Evolutionary conservation across 1,140 invertebrate species (phyloP), one percentile per base, ranked within the genome.

Genomic region (Listronotus bonariensis): DNA sequence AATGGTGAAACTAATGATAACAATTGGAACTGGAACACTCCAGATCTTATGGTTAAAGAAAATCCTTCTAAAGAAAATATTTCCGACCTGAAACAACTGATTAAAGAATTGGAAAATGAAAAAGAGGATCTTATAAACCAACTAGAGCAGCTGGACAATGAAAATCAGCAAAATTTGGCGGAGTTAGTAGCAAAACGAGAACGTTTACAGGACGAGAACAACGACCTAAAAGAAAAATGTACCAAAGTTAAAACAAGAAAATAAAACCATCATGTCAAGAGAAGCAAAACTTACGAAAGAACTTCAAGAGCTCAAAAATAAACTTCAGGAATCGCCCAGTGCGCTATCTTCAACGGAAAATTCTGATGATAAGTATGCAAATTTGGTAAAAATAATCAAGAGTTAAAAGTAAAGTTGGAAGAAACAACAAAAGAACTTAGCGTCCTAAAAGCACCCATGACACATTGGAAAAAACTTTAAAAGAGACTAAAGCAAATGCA

Each of bases 181-280:
- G 72, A 77, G 63, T 51, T 78, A 17, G 65, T 79, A 9, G 63
- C 43, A 15, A 72, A 77, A 51, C 74, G 71, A 53, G 83, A 84
- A 68, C 72, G 80, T 11, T 72, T 88, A 1, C 82, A 82, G 72
- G 70, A 78, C 15, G 84, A 87, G 68, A 82, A 85, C 42, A 78
- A 83, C 54, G 77, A 79, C 31, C 70, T 87, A 14, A 82, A 82
- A 69, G 77, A 76, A 17, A 73, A 82, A 14, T 83, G 86, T 65
- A 75, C 80, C 2, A 7, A 77, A 82, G 51, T 76, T 83, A 26
- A 73, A 76, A 7, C 67, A 72, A 26, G 75, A 80, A 72, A 62
- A 69, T 34, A 60, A 67, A 42, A 38, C 32, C 4, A 38, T 71
- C 12, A 11, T 32, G 12, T 31, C n/a, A 10, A 69, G n/a, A 31